Base-by-base conservation (phyloP, 2,797 vertebrate species). In the Ctenopoma multispine region DNA sequence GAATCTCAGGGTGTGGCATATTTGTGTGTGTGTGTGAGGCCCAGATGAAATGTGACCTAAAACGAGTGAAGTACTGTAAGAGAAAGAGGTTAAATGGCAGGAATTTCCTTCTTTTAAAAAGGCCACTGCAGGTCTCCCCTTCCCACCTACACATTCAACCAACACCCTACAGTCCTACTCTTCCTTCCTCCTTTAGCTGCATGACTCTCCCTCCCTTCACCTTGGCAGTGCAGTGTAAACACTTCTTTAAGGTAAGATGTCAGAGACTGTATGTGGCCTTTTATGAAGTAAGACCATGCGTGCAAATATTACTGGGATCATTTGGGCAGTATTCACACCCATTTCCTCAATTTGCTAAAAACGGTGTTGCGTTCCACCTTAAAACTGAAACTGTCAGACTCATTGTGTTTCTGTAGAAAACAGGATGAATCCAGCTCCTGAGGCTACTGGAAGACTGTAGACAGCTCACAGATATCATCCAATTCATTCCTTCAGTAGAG, bases 91-190 rank as follows among this genome's bases (percentile, higher is more conserved):
- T 61, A 87, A 84, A 88, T 78, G 77, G 72, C 76, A 84, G 82
- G 79, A 82, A 82, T 88, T 89, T 92, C 89, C 89, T 89, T 49
- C 7, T 82, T 51, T 48, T 61, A 34, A 64, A 69, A 49, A 82
- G 80, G 73, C 75, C 73, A 14, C 55, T 13, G 5, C 65, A 79
- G 77, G 72, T 82, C 62, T 77, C 34, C 60, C 31, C 48, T 63
- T 55, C 63, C 65, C 40, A 44, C 43, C 58, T 58, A 31, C 61
- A 61, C 63, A 61, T n/a, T 44, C 64, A 57, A 47, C 57, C 77
- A 55, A 59, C 77, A 75, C 75, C 79, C 44, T 24, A 34, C 31
- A 9, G 76, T 63, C 69, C 72, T 69, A 36, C 67, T 58, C 73
- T 69, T 82, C 44, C 72, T 68, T 77, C 70, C 64, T 58, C 47